Base-by-base conservation (phyloP, 1,140 invertebrate species). In the Lucilia cuprina region DNA sequence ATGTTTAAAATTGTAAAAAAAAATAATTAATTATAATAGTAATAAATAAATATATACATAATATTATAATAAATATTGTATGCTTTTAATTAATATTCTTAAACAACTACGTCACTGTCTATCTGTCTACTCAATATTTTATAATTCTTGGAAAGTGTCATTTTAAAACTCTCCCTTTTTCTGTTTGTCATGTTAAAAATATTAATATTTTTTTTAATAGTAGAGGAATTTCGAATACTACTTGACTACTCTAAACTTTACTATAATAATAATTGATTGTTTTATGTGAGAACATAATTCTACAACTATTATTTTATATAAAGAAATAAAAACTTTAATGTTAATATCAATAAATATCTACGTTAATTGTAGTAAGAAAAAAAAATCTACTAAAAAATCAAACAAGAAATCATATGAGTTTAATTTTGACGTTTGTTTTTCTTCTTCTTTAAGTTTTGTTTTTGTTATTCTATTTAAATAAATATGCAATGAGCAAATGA, bases 391-490 rank as follows among this genome's bases (percentile, higher is more conserved):
- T 70, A 70, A 25, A 5, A 55, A 55, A 55, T 55, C 7, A 5
- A 41, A 41, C 5, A 60, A 60, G n/a, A 21, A 21, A 70, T 70
- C 65, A 70, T 70, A 70, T 70, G 65, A 70, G 10, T 25, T 70
- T 70, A 25, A 70, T 70, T 70, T 70, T 70, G 19, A 70, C 19
- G 65, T 70, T 70, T 70, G 65, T 70, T 70, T 70, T 70, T 70
- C 65, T 70, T 70, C n/a, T 60, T n/a, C n/a, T n/a, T n/a, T n/a
- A n/a, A n/a, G n/a, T n/a, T n/a, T 70, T 70, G 10, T 9, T 70
- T 70, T 21, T 21, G 19, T 7, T 70, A 9, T 10, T 70, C 65
- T 21, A 8, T 21, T 8, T 70, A 25, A 55, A 55, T 55, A 0
- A n/a, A 55, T 5, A 70, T 21, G 65, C 65, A 70, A 0, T 3